Percentiles rank a stretch among this genome's conserved stretches.
phyloP scores from a whole-genome alignment of 2,797 vertebrate species.

The Catamblyrhynchus diadema region DNA sequence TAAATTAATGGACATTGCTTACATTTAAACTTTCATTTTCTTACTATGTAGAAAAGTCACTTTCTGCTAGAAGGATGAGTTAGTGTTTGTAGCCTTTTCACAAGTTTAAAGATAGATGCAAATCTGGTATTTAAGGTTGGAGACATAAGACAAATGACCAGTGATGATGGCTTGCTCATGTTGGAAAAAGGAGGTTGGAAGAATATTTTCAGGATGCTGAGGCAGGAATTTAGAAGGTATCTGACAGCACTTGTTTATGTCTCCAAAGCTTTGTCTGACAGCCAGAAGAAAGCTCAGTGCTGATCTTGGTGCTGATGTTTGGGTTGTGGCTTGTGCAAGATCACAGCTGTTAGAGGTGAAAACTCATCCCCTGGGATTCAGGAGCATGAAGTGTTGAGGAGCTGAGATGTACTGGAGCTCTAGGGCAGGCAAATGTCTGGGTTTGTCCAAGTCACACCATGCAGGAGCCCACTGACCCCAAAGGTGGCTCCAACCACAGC shows the following conservation, averaged over 20 bases:
- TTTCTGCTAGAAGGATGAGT: neutral
- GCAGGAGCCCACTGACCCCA: neutral
- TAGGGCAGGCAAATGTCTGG: neutral
- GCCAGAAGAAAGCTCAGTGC: neutral
- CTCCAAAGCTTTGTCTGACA: neutral
- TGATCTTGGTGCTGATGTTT: neutral
- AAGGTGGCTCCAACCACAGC: neutral
- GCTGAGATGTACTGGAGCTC: neutral
- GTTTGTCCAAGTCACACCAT: neutral
- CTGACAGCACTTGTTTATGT: neutral
- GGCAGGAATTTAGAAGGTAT: neutral
- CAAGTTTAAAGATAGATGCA: neutral
- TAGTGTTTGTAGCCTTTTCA: neutral
- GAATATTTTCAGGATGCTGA: neutral
- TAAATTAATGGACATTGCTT: neutral
- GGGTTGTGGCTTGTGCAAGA: neutral
- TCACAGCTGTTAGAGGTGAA: neutral
- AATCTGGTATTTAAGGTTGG: neutral
- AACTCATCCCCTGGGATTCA: neutral
- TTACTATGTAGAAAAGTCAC: neutral
- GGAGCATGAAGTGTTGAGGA: neutral
- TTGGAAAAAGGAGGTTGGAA: neutral
- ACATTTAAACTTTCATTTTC: neutral
- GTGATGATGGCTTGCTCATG: neutral
- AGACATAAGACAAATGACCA: neutral